These are phyloP conservation scores for Andricus curvator DNA, from an alignment of 2,888 invertebrate genomes.

Conservation along the genomic window DNA sequence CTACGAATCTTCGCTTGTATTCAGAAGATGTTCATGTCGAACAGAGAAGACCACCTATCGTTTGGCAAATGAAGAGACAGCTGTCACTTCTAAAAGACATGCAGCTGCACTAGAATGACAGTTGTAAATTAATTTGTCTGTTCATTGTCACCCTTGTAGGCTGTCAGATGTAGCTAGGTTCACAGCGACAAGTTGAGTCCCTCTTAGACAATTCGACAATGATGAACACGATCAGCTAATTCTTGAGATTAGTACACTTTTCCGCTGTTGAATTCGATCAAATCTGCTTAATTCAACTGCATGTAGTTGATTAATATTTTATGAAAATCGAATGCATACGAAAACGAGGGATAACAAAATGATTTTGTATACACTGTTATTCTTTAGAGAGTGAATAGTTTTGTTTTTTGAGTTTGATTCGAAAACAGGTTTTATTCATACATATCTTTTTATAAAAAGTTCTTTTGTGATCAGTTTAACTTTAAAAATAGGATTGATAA, in stretches of 20 bases:
- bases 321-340: background rate
- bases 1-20: background rate
- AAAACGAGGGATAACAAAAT: background rate
- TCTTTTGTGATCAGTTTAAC: background rate
- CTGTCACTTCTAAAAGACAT: constrained; percentile 1
- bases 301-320: no score
- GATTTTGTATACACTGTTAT: background rate
- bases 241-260: background rate
- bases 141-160: background rate
- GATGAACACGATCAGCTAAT: background rate
- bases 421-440: background rate
- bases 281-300: background rate
- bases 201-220: background rate
- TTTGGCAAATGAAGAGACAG: constrained; percentile 21
- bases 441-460: background rate
- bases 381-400: background rate
- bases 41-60: background rate
- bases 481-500: background rate
- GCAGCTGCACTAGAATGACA: background rate
- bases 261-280: background rate
- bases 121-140: background rate
- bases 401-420: background rate
- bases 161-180: constrained; percentile 3
- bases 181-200: background rate
- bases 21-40: background rate